Evolutionary conservation across 2,888 invertebrate species (phyloP).

Genomic region (Scaptomyza caliginosa): DNA sequence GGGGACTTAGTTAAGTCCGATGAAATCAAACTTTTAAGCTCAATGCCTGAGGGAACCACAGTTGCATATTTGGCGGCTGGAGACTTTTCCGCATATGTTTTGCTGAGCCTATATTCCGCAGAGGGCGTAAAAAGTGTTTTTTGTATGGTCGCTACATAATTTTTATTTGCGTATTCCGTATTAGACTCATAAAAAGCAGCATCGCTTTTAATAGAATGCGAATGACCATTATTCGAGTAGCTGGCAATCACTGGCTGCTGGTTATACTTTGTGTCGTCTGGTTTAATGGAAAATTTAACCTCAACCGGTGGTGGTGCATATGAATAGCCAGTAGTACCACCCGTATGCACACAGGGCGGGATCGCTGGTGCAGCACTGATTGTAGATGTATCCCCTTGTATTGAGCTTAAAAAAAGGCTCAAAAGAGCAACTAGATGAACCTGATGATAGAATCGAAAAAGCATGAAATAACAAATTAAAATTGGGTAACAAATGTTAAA

Average conservation of each 20-base stretch:
- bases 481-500: neutral
- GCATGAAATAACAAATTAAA: neutral
- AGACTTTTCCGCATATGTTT: conserved; percentile 82
- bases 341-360: conserved; percentile 80
- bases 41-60: conserved; percentile 85
- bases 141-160: conserved; percentile 74
- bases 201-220: conserved; percentile 80
- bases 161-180: conserved; percentile 74
- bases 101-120: conserved; percentile 80
- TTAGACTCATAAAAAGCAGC: conserved; percentile 78
- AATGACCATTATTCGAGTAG: conserved; percentile 79
- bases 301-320: conserved; percentile 85
- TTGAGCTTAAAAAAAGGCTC: conserved; percentile 71
- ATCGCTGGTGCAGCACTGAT: conserved; percentile 64
- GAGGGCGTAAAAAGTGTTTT: conserved; percentile 74
- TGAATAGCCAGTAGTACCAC: conserved; percentile 84
- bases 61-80: conserved; percentile 83
- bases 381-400: conserved; percentile 66
- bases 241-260: conserved; percentile 78
- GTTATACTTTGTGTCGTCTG: conserved; percentile 75
- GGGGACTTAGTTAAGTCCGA: conserved; percentile 80
- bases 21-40: conserved; percentile 86
- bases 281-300: conserved; percentile 85
- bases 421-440: conserved; percentile 72
- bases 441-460: conserved; percentile 27